Conservation (phyloP, 2,888 invertebrate genomes). For the Selenia dentaria region DNA sequence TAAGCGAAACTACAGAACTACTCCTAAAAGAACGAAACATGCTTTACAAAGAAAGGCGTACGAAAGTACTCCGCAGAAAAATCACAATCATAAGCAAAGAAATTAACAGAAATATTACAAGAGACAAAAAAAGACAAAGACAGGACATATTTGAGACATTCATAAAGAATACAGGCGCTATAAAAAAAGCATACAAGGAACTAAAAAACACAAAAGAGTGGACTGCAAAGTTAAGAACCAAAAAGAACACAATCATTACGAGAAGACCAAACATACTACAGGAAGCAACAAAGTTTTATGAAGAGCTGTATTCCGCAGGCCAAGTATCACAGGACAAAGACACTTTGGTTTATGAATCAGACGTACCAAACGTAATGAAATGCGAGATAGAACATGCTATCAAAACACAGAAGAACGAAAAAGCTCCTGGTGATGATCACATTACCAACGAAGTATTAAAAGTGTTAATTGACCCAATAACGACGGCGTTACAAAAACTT, state of each 20-base stretch:
- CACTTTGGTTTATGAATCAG: too few relatives aligned
- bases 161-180: background rate
- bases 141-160: background rate
- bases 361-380: background rate
- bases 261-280: background rate
- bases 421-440: too few relatives aligned
- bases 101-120: slow-evolving; percentile 1
- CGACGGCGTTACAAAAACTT: too few relatives aligned
- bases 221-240: background rate
- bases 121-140: background rate
- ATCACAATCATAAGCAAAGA: slow-evolving; percentile 1
- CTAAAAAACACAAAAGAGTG: background rate
- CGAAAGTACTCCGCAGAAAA: background rate
- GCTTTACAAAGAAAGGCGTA: too few relatives aligned
- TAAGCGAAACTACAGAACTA: too few relatives aligned
- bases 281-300: background rate
- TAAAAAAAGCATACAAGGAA: background rate
- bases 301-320: background rate
- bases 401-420: too few relatives aligned
- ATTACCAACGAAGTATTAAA: too few relatives aligned
- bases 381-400: too few relatives aligned
- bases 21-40: too few relatives aligned
- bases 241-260: too few relatives aligned
- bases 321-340: background rate
- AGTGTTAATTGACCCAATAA: too few relatives aligned